Conservation (phyloP, 1,140 invertebrate species). For the Drosophila busckii region DNA sequence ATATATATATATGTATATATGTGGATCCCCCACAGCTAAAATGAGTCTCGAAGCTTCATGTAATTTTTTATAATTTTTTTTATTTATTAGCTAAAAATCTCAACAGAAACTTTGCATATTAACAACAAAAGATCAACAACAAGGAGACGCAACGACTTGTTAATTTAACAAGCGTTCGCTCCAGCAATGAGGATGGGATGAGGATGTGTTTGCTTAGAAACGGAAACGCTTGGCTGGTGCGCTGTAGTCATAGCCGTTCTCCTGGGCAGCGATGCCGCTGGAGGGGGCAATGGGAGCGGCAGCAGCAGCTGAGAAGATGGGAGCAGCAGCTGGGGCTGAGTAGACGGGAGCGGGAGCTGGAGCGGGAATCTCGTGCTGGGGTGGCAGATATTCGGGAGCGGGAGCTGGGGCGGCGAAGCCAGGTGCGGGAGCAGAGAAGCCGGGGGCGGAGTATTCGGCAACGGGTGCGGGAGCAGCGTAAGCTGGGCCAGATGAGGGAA, state of each 20-base stretch:
- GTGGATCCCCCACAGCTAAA: no score
- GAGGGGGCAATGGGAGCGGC: conserved; percentile 38
- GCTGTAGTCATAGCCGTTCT: conserved; percentile 20
- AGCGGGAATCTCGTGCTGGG: conserved; percentile 42
- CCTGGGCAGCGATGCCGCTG: conserved; percentile 27
- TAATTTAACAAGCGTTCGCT: conserved; percentile 60
- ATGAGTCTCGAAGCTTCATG: no score
- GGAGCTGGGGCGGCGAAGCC: conserved; percentile 32
- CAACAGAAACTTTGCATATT: conserved; percentile 73
- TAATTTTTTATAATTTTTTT: conserved; percentile 41
- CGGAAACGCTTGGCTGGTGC: conserved; percentile 65
- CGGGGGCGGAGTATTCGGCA: conserved; percentile 12
- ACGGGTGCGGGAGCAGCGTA: conserved; percentile 34
- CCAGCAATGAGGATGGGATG: conserved; percentile 18
- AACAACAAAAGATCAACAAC: conserved; percentile 72
- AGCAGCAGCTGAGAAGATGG: conserved; percentile 40
- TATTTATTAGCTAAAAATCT: conserved; percentile 68
- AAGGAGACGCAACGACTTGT: conserved; percentile 37
- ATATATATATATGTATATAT: no score
- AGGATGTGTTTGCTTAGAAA: conserved; percentile 44
- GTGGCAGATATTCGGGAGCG: conserved; percentile 44
- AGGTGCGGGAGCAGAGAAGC: conserved; percentile 25
- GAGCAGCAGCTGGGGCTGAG: conserved; percentile 43
- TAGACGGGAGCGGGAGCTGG: conserved; percentile 32
- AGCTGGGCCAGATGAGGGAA: conserved; percentile 14